A percentile compares a stretch with the other conserved stretches of the same genome.
phyloP scores from a whole-genome alignment of 2,113 vertebrate species.

The Protomyctophum bolini region DNA sequence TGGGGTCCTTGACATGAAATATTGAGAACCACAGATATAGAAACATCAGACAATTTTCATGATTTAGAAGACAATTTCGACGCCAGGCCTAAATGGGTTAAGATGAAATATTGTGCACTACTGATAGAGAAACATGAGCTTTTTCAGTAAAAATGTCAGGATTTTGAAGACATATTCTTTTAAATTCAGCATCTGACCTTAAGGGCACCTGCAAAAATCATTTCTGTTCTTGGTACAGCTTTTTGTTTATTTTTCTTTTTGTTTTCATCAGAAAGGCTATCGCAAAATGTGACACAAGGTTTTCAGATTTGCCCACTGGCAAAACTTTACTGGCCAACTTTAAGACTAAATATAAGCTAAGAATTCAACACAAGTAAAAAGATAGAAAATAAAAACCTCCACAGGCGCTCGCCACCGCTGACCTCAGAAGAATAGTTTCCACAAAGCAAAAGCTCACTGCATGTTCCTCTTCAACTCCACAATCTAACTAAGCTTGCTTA shows the following conservation, averaged over 20 bases:
- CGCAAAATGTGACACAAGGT: neutral
- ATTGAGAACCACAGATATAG: too few relatives aligned
- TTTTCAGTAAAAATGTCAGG: too few relatives aligned
- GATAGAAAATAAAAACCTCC: neutral
- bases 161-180: too few relatives aligned
- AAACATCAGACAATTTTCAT: too few relatives aligned
- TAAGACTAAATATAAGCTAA: neutral
- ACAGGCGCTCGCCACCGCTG: neutral
- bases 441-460: neutral
- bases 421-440: neutral
- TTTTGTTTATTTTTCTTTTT: neutral
- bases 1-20: too few relatives aligned
- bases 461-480: neutral
- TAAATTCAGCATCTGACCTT: too few relatives aligned
- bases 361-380: neutral
- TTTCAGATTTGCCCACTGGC: neutral
- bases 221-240: neutral
- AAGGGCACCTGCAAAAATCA: neutral
- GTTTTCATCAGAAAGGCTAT: neutral
- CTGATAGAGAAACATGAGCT: too few relatives aligned
- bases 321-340: neutral
- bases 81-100: too few relatives aligned
- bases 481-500: neutral
- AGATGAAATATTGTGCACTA: too few relatives aligned
- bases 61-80: too few relatives aligned